Evolutionary conservation across 1,140 invertebrate genomes (phyloP).

Genomic region (Pectinophora gossypiella): DNA sequence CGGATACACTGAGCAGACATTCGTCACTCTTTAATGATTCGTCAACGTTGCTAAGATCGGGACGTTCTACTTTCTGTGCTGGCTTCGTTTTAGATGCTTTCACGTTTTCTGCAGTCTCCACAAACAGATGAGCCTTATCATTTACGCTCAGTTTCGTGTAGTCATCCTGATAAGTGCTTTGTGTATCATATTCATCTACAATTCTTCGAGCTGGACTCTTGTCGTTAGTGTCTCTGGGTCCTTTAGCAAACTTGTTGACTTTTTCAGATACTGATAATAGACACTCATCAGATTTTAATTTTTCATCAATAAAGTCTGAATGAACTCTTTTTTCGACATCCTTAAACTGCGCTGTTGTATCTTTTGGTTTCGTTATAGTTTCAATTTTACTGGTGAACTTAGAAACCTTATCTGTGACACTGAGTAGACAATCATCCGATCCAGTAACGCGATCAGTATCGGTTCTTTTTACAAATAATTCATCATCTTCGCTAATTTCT

Average conservation of each 20-base stretch:
- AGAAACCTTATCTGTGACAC: constrained; percentile 75
- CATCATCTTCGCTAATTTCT: constrained; percentile 74
- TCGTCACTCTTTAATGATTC: constrained; percentile 75
- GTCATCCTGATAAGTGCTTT: constrained; percentile 76
- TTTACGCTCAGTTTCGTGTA: constrained; percentile 80
- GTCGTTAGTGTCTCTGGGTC: constrained; percentile 37
- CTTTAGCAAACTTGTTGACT: constrained; percentile 76
- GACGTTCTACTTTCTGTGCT: constrained; percentile 63
- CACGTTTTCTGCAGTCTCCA: constrained; percentile 78
- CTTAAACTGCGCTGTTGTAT: constrained; percentile 40
- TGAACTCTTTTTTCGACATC: constrained; percentile 47
- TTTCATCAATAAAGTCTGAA: constrained; percentile 48
- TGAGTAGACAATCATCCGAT: constrained; percentile 61
- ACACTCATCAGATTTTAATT: constrained; percentile 70
- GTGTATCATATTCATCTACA: constrained; percentile 61
- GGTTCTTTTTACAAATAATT: constrained; percentile 47
- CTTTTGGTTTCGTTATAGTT: constrained; percentile 43
- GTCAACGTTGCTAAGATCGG: constrained; percentile 72
- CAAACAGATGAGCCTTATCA: constrained; percentile 80
- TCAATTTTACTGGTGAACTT: constrained; percentile 66
- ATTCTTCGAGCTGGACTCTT: constrained; percentile 55
- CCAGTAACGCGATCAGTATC: constrained; percentile 41
- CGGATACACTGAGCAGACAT: constrained; percentile 76
- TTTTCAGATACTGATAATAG: constrained; percentile 79
- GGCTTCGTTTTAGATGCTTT: constrained; percentile 64